Base-by-base conservation (phyloP, 2,113 vertebrate genomes). In the Lanius ludovicianus region DNA sequence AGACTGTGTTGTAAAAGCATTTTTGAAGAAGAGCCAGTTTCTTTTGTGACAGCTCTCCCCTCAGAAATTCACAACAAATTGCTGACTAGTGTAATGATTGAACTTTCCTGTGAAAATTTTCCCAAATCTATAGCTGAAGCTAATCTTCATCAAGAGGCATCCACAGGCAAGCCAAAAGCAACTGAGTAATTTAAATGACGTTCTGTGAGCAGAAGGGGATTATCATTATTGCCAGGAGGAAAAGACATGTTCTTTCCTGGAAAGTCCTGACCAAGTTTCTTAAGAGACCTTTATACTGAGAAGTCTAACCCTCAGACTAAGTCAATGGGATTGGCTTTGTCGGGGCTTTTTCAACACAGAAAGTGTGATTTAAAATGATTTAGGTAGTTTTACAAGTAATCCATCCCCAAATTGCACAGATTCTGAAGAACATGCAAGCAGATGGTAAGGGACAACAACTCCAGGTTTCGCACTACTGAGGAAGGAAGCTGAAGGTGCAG, bases 21-120 rank as follows among this genome's bases (percentile, higher is more conserved):
- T 95, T 95, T 90, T 96, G 94, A 96, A 93, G 94, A 96, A 47
- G 16, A 89, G 89, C 77, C 94, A 96, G 68, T 86, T 92, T 70
- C 55, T 65, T 90, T 91, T 87, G 59, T 88, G 71, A 87, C 52
- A 92, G 68, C 30, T 84, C 60, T 94, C 16, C 23, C 27, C 71
- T 78, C 68, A 95, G 85, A 95, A 95, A 90, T 75, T 89, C 80
- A 92, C 73, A 94, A 63, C 50, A 88, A 93, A 95, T 82, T 60
- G 78, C 70, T 89, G 76, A 67, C 55, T 87, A 52, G 44, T 70
- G 42, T 49, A 89, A 67, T 6, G 64, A 84, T 55, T 78, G 50
- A 93, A 86, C 63, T 92, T 73, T 9, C 39, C 39, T 25, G 17
- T 19, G 30, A 93, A 80, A 80, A 42, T 63, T 74, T 88, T 63